Evolutionary conservation across 2,797 vertebrate species (phyloP), one percentile per base, ranked within the genome.

Genomic region (Rhinella marina): DNA sequence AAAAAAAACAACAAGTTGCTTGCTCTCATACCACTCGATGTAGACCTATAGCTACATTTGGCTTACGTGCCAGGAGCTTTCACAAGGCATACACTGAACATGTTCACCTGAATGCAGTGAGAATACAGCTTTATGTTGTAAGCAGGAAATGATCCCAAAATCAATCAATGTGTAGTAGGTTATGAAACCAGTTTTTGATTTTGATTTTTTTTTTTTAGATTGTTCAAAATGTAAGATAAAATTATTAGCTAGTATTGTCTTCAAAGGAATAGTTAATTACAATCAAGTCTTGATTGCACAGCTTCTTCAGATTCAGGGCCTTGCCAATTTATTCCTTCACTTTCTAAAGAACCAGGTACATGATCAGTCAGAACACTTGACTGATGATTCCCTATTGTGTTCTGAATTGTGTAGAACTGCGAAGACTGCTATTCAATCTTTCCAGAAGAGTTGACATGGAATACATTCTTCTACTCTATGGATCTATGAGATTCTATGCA

Each of bases 371-470:
- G 68, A 73, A 41, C 21, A 73, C 82, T 84, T 73, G 25, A 57
- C 25, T 59, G 27, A 73, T 84, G 52, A 84, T 73, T 84, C 54
- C 82, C 82, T 59, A 84, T 84, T 84, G 82, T 84, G 68, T 68
- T 32, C 29, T 57, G 54, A 73, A 57, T 41, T 68, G 10, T 59
- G 27, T 73, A n/a, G 23, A 41, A 56, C 29, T 64, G 57, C 61
- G 56, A 29, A 48, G 32, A 32, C 17, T n/a, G 32, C 32, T 7
- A 54, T 23, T 61, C 27, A 79, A 1, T 80, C 17, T 23, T 19
- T 27, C 56, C 29, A 12, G 23, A 41, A 21, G 78, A 80, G 59
- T 21, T 23, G 21, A 48, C 12, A 62, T 64, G 32, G 79, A 48
- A 64, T n/a, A 14, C 1, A 25, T 23, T 64, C 12, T 62, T 50